A percentile compares a stretch with the other conserved stretches of the same genome.
These are phyloP conservation scores for Condylura cristata DNA, from an alignment of 2,113 vertebrate species.

Conservation along the genomic window DNA sequence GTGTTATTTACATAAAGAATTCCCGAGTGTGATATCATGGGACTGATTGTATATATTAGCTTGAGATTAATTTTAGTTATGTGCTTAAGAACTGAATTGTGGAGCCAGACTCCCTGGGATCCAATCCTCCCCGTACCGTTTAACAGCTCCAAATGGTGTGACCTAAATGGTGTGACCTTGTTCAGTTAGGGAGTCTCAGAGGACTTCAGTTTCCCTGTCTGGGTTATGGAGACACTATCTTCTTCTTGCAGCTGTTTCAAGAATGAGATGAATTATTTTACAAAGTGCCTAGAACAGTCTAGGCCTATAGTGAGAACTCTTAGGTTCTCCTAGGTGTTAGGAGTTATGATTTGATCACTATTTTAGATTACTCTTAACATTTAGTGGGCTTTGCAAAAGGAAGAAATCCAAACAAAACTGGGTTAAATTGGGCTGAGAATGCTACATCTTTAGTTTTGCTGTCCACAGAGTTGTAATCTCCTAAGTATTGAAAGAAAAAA, in stretches of 20 bases:
- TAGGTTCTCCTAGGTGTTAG: background rate
- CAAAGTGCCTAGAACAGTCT: background rate
- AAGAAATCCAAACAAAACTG: background rate
- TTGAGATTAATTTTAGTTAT: constrained; percentile 3
- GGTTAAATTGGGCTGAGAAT: background rate
- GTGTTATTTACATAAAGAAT: constrained; percentile 5
- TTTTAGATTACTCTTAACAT: background rate
- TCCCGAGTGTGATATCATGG: constrained; percentile 2
- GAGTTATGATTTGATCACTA: background rate
- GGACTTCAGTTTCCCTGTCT: background rate
- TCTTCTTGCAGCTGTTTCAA: background rate
- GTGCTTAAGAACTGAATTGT: background rate
- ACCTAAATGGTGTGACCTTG: background rate
- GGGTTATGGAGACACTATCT: background rate
- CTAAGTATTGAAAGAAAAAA: constrained; percentile 7
- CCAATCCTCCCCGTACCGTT: background rate
- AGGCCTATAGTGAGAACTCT: background rate
- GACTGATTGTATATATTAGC: background rate
- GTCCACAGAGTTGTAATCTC: background rate
- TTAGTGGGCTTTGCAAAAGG: background rate
- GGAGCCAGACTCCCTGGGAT: background rate
- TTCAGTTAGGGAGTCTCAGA: background rate
- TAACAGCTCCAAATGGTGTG: background rate
- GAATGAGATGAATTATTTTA: background rate
- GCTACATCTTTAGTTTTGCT: background rate